Conservation (phyloP, 2,113 vertebrate genomes). For the Colistium nudipinnis region DNA sequence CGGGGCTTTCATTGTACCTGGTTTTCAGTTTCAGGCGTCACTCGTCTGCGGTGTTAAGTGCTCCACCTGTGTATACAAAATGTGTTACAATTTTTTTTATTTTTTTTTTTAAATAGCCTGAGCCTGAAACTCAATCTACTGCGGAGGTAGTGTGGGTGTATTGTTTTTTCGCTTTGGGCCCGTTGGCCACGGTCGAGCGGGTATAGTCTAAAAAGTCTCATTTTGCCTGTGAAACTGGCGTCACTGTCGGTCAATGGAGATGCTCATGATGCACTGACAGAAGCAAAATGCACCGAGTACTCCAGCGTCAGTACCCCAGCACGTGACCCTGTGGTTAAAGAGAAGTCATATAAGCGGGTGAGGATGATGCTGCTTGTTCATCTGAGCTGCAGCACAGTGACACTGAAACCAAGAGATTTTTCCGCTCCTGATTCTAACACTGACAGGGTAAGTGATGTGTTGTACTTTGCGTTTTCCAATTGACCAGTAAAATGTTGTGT, state of each 20-base stretch:
- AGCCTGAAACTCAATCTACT: constrained; percentile 30
- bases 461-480: background rate
- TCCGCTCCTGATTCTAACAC: background rate
- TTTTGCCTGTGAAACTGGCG: background rate
- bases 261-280: background rate
- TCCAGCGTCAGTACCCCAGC: background rate
- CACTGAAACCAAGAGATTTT: background rate
- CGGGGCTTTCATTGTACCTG: constrained; percentile 10
- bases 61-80: constrained; percentile 44
- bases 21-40: constrained; percentile 59
- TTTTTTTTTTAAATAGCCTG: too few relatives aligned
- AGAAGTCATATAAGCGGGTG: constrained; percentile 63
- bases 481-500: background rate
- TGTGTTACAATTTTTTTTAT: constrained; percentile 21
- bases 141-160: constrained; percentile 38
- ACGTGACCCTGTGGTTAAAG: constrained; percentile 63
- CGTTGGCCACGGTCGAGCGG: constrained; percentile 3
- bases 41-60: constrained; percentile 35
- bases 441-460: constrained; percentile 36
- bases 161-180: constrained; percentile 40
- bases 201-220: background rate
- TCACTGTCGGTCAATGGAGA: background rate
- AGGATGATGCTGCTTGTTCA: constrained; percentile 16
- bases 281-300: too few relatives aligned
- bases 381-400: background rate